Evolutionary conservation across 1,140 invertebrate genomes (phyloP), one percentile per base, ranked within the genome.

Genomic region (Pomacea maculata): DNA sequence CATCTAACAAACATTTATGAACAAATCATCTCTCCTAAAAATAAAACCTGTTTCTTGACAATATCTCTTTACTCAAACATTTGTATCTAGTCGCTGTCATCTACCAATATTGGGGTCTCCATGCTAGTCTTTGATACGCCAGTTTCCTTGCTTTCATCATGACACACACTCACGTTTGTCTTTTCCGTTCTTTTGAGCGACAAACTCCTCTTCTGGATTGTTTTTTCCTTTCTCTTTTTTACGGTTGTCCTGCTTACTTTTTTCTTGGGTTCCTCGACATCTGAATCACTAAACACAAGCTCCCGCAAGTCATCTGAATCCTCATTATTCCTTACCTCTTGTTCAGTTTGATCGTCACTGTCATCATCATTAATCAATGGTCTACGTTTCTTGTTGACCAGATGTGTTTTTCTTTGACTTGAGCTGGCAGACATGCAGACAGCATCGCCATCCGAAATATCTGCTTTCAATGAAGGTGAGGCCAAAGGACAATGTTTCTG

Each of bases 401-500:
- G 55, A 4, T 10, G 17, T 19, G 12, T n/a, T 45, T 45, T 57
- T 19, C n/a, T n/a, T 64, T 45, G 54, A 45, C 34, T 21, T 61
- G 52, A 57, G 14, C 11, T 25, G 7, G 54, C n/a, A 7, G 57
- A 57, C 17, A 52, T 14, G 9, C 21, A 21, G 5, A 4, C 25
- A 29, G 25, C 54, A 25, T 57, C 6, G 12, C 15, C 21, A 15
- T 57, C 64, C 17, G 65, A 11, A 19, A 7, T 19, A 4, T 63
- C 9, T 74, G 63, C 29, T 63, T 45, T 57, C 45, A 19, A 17
- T 67, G 15, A 67, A 21, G 70, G 19, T 19, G 73, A 34, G 12
- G 82, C 76, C 29, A 85, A 83, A 55, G 80, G 81, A 14, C 84
- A 88, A 25, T 85, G 86, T 57, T 87, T 75, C 21, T 75, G 70